These are phyloP conservation scores for Turnix velox DNA, from an alignment of 2,113 vertebrate genomes.

Conservation along the genomic window DNA sequence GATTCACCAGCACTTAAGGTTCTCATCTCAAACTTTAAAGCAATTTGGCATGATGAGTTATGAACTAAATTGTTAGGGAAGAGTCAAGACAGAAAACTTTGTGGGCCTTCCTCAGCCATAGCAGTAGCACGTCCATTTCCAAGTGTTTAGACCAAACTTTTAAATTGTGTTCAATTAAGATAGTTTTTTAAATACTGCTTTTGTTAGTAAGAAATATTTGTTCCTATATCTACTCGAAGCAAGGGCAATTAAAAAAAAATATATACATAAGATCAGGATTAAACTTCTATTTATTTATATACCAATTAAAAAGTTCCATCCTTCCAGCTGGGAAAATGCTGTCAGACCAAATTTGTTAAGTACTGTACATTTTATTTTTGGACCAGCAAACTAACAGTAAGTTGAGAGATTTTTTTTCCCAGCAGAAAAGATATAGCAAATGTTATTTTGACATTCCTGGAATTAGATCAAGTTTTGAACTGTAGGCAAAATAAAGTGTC, in stretches of 20 bases:
- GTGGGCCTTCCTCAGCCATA: not conserved
- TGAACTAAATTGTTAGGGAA: not conserved
- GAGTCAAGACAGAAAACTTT: not conserved
- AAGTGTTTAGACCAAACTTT: not conserved
- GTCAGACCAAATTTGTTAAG: constrained; percentile 22
- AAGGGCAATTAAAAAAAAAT: not conserved
- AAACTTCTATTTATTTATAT: constrained; percentile 29
- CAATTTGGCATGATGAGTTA: not conserved
- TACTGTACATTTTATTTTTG: constrained; percentile 56
- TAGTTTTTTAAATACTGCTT: not conserved
- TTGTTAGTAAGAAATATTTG: not conserved
- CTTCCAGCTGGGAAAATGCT: constrained; percentile 49
- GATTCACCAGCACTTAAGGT: not conserved
- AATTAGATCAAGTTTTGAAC: constrained; percentile 33
- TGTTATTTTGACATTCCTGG: constrained; percentile 38
- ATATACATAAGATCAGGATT: not conserved
- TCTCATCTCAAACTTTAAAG: not conserved
- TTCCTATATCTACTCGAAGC: not conserved
- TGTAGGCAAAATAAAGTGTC: not conserved
- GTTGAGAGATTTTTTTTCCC: constrained; percentile 22
- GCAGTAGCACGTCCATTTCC: not conserved
- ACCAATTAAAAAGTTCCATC: constrained; percentile 12
- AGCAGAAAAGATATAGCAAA: constrained; percentile 20
- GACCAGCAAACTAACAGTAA: constrained; percentile 13
- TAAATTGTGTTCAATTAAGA: not conserved